A percentile compares a stretch with the other conserved stretches of the same genome.
Evolutionary conservation across 2,797 vertebrate genomes (phyloP).

Genomic region (Cirrhinus molitorella): DNA sequence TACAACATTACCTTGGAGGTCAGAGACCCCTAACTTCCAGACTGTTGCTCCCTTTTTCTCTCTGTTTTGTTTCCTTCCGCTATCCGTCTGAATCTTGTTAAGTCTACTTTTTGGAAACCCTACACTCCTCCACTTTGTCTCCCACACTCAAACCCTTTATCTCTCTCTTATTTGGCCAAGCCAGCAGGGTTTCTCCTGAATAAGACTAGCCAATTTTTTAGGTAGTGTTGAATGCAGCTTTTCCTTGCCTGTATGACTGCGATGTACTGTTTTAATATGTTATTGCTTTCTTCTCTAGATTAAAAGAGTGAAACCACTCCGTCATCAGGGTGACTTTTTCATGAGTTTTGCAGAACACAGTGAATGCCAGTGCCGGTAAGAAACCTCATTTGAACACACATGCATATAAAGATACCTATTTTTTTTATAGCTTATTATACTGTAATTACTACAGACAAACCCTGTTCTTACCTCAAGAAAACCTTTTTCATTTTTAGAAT

Average conservation of each 20-base stretch:
- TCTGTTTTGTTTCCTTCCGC: not conserved
- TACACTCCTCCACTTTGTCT: conserved; percentile 23
- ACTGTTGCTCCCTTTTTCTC: not conserved
- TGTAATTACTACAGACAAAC: not conserved
- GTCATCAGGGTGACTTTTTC: conserved; percentile 86
- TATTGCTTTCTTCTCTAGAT: conserved; percentile 81
- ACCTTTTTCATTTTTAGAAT: not conserved
- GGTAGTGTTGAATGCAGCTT: not conserved
- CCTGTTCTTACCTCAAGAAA: not conserved
- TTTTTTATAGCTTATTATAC: not conserved
- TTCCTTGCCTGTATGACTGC: not conserved
- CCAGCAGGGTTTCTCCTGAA: not conserved
- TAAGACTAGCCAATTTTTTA: conserved; percentile 2
- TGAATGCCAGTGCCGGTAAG: conserved; percentile 99
- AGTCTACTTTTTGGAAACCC: conserved; percentile 30
- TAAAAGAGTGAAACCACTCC: conserved; percentile 91
- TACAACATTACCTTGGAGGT: conserved; percentile 90
- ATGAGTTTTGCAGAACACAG: conserved; percentile 98
- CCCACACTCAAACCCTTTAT: not conserved
- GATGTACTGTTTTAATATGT: conserved; percentile 9
- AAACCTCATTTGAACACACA: conserved; percentile 45
- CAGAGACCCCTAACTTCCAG: conserved; percentile 37
- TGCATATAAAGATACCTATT: conserved; percentile 6
- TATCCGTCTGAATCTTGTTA: conserved; percentile 28
- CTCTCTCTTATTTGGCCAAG: conserved; percentile 8